Percentiles rank a stretch among this genome's conserved stretches.
These are phyloP conservation scores for Tryphoninae sp. DNA, from an alignment of 2,888 invertebrate genomes.

Conservation along the genomic window DNA sequence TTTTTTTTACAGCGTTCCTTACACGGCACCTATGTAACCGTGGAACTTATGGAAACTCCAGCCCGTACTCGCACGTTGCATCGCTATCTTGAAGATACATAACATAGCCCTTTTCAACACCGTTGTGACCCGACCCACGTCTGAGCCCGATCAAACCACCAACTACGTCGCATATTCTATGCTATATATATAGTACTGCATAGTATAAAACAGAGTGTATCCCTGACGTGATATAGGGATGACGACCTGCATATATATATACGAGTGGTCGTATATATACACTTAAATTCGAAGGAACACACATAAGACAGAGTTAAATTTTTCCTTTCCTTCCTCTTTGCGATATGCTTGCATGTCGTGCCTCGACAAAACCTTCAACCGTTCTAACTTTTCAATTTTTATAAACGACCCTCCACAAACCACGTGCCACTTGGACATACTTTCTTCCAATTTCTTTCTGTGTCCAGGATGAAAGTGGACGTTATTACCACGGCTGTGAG, in stretches of 20 bases:
- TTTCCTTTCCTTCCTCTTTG: too few species aligned
- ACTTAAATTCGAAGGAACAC: too few species aligned
- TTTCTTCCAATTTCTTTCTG: background rate
- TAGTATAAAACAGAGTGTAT: background rate
- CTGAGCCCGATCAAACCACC: background rate
- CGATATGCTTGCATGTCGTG: background rate
- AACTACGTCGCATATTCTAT: background rate
- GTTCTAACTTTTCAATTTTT: conserved; percentile 30
- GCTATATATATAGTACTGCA: background rate
- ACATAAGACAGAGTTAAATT: too few species aligned
- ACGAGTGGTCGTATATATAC: background rate
- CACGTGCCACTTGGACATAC: background rate
- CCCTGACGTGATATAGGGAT: background rate
- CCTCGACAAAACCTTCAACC: background rate
- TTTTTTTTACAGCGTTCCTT: background rate
- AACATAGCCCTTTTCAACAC: background rate
- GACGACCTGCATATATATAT: background rate
- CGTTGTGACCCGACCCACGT: background rate
- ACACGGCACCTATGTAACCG: background rate
- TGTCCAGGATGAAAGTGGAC: background rate
- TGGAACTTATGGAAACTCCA: background rate
- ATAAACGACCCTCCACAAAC: conserved; percentile 11
- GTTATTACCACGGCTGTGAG: background rate
- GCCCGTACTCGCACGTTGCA: background rate
- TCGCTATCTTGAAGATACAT: background rate